Conservation (phyloP, 2,888 invertebrate genomes). For the Folsomia manolachei region DNA sequence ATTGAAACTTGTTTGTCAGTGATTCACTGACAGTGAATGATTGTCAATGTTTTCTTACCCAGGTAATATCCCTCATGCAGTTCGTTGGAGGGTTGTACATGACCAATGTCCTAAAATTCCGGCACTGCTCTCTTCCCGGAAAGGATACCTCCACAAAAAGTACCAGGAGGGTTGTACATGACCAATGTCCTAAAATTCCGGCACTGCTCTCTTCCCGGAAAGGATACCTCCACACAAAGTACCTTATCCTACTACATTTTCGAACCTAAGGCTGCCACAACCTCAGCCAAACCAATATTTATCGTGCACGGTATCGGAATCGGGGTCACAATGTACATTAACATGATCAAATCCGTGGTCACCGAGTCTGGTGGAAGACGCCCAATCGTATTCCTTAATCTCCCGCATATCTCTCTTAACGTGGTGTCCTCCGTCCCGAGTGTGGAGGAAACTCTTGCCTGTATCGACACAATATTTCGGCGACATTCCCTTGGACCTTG, state of each 20-base stretch:
- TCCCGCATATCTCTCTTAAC: constrained; percentile 21
- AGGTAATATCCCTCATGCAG: constrained; percentile 18
- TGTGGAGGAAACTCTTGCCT: constrained; percentile 22
- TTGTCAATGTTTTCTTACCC: too few relatives aligned
- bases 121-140: background rate
- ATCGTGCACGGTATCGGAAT: constrained; percentile 26
- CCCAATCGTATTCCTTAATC: constrained; percentile 20
- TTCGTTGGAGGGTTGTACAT: constrained; percentile 1
- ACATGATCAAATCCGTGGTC: constrained; percentile 13
- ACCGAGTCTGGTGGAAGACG: background rate
- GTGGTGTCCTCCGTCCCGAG: constrained; percentile 17
- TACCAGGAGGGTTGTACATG: constrained; percentile 6
- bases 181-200: background rate
- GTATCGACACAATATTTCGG: constrained; percentile 19
- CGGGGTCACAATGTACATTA: constrained; percentile 23
- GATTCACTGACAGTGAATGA: too few relatives aligned
- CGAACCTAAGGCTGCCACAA: background rate
- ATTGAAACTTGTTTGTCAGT: too few relatives aligned
- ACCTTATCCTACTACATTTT: constrained; percentile 22
- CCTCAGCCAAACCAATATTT: constrained; percentile 16
- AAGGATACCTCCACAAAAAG: too few relatives aligned
- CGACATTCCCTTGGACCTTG: constrained; percentile 16
- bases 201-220: background rate
- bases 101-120: background rate
- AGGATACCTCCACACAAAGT: too few relatives aligned